phyloP scores from a whole-genome alignment of 23 tunicate genomes.

The Trididemnum clinides region DNA sequence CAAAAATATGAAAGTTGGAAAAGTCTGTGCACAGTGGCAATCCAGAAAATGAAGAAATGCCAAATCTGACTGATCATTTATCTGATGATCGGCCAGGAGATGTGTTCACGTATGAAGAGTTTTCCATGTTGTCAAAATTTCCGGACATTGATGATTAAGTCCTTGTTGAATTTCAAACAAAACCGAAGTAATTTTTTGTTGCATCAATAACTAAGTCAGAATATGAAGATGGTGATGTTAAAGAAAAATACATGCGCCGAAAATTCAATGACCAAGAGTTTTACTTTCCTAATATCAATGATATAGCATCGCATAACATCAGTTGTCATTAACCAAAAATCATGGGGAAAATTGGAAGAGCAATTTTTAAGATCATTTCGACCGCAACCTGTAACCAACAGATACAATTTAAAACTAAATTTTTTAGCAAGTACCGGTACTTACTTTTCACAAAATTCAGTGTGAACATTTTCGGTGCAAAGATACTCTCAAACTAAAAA shows the following conservation, averaged over 20 bases:
- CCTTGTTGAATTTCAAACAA: neutral
- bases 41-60: neutral
- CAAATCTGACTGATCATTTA: neutral
- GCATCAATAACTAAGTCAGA: neutral
- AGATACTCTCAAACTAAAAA: too few relatives aligned
- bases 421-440: too few relatives aligned
- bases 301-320: neutral
- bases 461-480: too few relatives aligned
- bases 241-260: neutral
- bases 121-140: neutral
- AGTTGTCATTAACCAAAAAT: neutral
- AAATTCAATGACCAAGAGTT: neutral
- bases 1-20: neutral
- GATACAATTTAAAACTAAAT: too few relatives aligned
- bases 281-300: neutral
- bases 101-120: neutral
- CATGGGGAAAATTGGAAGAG: too few relatives aligned
- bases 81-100: neutral
- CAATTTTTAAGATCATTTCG: too few relatives aligned
- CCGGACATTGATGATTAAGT: neutral
- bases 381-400: too few relatives aligned
- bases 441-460: too few relatives aligned
- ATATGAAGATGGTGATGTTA: constrained; percentile 2
- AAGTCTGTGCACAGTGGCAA: neutral
- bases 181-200: neutral